Evolutionary conservation across 1,140 invertebrate genomes (phyloP), one percentile per base, ranked within the genome.

Genomic region (Berghia stephanieae): DNA sequence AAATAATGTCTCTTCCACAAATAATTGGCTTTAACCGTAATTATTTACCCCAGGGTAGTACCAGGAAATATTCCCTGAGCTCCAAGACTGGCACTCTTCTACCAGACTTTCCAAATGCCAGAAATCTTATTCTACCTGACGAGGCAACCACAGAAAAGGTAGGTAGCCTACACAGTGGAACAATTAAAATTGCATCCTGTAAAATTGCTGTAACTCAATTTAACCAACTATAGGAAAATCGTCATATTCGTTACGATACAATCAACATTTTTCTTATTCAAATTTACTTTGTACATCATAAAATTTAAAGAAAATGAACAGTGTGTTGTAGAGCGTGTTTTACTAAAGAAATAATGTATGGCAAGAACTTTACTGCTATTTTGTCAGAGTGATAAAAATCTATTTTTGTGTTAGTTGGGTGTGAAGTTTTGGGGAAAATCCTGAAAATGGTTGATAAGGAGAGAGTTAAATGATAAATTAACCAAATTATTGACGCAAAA

Each of bases 81-180:
- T 85, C 87, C n/a, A 90, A 90, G 81, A 86, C 90, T 8, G 90
- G 90, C 31, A 90, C 91, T 2, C 81, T 91, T 44, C 80, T 92
- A 31, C 91, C 91, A 27, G 91, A 91, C 43, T 92, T 92, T 83
- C 91, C 91, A 13, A 86, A 86, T 63, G 84, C 90, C 46, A 84
- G 88, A 60, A 91, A 91, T 75, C 80, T 92, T 1, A 86, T 88
- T 34, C 81, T 91, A 13, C 89, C 90, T n/a, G 81, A 85, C 13
- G 83, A 82, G 3, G 86, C 90, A 10, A 86, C 88, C 21, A 80
- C 86, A 60, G 90, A 91, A 52, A 90, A 90, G 86, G 89, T 90
- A 82, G 81, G 34, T 42, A 24, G 67, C 8, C n/a, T n/a, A n/a
- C 43, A 55, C 4, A 38, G 67, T 42, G 40, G 8, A 6, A 4